Evolutionary conservation across 2,113 vertebrate genomes (phyloP).

Genomic region (Beaufortia kweichowensis): DNA sequence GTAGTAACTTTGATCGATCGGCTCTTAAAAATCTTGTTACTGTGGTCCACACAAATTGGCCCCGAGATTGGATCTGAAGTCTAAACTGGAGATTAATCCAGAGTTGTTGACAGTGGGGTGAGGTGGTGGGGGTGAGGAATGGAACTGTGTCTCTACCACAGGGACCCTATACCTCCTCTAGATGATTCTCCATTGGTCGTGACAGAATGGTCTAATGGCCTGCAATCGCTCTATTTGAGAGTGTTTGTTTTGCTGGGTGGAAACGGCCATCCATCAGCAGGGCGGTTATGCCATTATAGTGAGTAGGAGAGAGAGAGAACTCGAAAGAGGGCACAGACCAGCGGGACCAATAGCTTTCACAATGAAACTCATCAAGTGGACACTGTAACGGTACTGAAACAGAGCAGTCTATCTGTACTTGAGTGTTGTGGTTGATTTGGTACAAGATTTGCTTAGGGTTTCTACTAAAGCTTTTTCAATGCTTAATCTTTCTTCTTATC

Average conservation of each 20-base stretch:
- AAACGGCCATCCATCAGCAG: conserved; percentile 34
- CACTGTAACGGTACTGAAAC: neutral
- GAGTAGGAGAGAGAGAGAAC: conserved; percentile 8
- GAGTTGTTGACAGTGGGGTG: conserved; percentile 1
- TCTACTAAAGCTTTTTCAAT: too few relatives aligned
- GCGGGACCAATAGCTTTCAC: neutral
- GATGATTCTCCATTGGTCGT: conserved; percentile 19
- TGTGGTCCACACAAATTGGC: conserved; percentile 20
- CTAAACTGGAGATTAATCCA: conserved; percentile 25
- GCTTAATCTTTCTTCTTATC: too few relatives aligned
- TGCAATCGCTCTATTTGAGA: conserved; percentile 25
- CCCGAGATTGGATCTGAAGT: conserved; percentile 15
- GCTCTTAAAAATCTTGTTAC: conserved; percentile 29
- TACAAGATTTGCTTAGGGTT: neutral
- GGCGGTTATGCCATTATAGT: conserved; percentile 13
- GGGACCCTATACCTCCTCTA: neutral
- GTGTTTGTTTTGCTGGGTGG: conserved; percentile 40
- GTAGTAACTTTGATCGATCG: conserved; percentile 34
- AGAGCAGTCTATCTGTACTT: conserved; percentile 5
- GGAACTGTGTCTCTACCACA: neutral
- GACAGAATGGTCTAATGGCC: conserved; percentile 18
- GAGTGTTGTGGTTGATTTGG: neutral
- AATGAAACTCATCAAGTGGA: neutral
- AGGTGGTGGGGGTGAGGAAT: neutral
- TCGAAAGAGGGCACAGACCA: neutral